Evolutionary conservation across 2,113 vertebrate species (phyloP).

Genomic region (Hemibagrus wyckioides): DNA sequence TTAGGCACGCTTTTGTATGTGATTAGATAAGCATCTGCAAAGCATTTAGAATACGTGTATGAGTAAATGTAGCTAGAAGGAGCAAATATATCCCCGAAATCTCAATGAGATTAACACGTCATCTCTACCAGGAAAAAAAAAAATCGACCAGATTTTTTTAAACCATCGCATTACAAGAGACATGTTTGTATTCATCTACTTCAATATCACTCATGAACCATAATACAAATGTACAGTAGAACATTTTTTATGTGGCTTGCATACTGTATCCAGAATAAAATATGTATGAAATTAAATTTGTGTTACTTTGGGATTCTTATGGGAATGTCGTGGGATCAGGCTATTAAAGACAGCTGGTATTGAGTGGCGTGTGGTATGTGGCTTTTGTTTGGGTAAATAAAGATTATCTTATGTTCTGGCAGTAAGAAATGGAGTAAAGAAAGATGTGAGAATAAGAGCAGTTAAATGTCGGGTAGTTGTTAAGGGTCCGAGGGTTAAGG

Average conservation of each 20-base stretch:
- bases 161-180: not conserved
- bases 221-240: not conserved
- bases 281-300: conserved; percentile 36
- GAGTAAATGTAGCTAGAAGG: conserved; percentile 28
- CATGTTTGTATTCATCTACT: conserved; percentile 1
- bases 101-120: not conserved
- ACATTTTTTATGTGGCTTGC: not conserved
- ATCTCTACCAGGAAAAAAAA: not conserved
- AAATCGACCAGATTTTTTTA: not conserved
- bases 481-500: not conserved
- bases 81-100: conserved; percentile 1
- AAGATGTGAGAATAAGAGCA: conserved; percentile 2
- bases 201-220: not conserved
- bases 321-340: conserved; percentile 10
- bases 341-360: conserved; percentile 30
- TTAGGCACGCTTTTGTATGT: conserved; percentile 24
- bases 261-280: not conserved
- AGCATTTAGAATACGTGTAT: conserved; percentile 20
- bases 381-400: conserved; percentile 27
- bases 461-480: not conserved
- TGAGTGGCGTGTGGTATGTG: not conserved
- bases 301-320: conserved; percentile 16
- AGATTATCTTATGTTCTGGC: conserved; percentile 17
- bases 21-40: conserved; percentile 42
- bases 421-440: not conserved